Evolutionary conservation across 1,140 invertebrate species (phyloP).

Genomic region (Metopolophium dirhodum): DNA sequence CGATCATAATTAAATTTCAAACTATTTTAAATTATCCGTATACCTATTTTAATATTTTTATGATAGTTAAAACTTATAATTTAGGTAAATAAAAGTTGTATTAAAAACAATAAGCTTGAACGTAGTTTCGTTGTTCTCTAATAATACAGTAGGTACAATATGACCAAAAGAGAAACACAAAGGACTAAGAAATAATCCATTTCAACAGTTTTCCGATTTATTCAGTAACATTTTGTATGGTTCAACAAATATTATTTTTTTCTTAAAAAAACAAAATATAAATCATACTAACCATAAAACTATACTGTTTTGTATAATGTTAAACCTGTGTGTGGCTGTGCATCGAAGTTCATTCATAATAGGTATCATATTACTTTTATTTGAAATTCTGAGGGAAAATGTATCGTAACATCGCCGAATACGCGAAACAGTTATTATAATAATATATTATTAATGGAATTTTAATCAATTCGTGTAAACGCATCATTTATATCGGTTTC

Average conservation of each 20-base stretch:
- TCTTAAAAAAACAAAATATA: not conserved
- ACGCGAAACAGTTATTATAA: not conserved
- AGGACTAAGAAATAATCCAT: not conserved
- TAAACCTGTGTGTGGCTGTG: not conserved
- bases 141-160: not conserved
- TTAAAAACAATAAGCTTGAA: not conserved
- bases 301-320: not conserved
- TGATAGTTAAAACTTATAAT: not conserved
- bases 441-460: not conserved
- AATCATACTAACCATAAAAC: not conserved
- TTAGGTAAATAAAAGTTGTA: conserved; percentile 2
- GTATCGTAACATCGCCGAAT: not conserved
- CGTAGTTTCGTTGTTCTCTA: not conserved
- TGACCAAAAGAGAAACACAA: not conserved
- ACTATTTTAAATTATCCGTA: not conserved
- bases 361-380: not conserved
- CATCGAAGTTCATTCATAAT: not conserved
- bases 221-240: not conserved
- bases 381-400: not conserved
- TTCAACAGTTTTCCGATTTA: not conserved
- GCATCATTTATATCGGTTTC: not conserved
- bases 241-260: not conserved
- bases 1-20: not conserved
- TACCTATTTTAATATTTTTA: not conserved
- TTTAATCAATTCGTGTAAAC: not conserved